Percentiles rank a stretch among this genome's conserved stretches.
These are phyloP conservation scores for Cygnus buccinator DNA, from an alignment of 2,113 vertebrate genomes.

Conservation along the genomic window DNA sequence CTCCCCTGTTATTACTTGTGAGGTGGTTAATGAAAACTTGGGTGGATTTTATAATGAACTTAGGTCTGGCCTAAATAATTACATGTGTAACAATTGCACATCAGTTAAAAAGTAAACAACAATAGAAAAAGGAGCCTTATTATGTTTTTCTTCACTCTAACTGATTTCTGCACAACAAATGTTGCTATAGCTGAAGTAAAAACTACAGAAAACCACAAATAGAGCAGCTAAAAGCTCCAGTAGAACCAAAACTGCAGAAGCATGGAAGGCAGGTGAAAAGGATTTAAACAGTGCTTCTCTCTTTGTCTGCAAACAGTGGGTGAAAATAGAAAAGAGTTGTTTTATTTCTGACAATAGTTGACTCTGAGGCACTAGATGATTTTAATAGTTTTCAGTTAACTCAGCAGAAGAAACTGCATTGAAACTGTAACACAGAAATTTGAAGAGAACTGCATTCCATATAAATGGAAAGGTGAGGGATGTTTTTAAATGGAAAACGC, in stretches of 20 bases:
- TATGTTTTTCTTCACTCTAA: background rate
- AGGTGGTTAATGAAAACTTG: background rate
- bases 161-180: background rate
- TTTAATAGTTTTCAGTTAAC: slow-evolving; percentile 17
- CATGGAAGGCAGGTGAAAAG: background rate
- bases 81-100: background rate
- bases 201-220: background rate
- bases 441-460: background rate
- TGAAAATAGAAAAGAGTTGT: background rate
- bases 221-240: background rate
- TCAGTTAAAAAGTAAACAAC: background rate
- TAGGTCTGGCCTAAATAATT: background rate
- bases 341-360: slow-evolving; percentile 7
- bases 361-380: background rate
- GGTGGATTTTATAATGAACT: background rate
- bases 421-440: background rate
- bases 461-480: background rate
- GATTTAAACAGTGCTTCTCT: background rate
- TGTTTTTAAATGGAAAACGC: background rate
- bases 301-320: background rate
- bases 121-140: background rate
- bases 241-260: background rate
- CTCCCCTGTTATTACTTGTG: background rate
- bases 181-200: background rate
- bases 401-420: background rate